Conservation (phyloP, 2,888 invertebrate genomes). For the Leuctra nigra region DNA sequence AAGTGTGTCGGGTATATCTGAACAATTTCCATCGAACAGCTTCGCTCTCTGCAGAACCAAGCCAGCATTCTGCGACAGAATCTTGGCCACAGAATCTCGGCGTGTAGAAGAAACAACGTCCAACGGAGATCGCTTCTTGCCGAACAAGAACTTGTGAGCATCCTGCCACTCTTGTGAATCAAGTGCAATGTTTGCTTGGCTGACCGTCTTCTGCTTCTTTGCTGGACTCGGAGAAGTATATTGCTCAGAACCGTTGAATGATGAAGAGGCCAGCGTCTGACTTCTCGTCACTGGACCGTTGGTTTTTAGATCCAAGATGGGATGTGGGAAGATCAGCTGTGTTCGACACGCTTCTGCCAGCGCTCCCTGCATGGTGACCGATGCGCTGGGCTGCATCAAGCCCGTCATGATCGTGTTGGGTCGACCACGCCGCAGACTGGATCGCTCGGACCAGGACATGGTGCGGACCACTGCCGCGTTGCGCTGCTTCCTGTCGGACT, state of each 20-base stretch:
- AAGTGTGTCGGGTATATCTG: not conserved
- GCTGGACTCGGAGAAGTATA: constrained; percentile 21
- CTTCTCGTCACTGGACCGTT: constrained; percentile 26
- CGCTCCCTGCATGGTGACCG: not conserved
- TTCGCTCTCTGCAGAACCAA: constrained; percentile 74
- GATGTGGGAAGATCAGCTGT: not conserved
- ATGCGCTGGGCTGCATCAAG: constrained; percentile 34
- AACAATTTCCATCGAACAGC: constrained; percentile 52
- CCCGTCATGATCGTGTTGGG: constrained; percentile 45
- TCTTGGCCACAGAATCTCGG: constrained; percentile 63
- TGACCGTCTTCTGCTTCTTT: constrained; percentile 9
- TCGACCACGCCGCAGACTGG: constrained; percentile 47
- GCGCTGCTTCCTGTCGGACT: constrained; percentile 36
- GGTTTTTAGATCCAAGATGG: not conserved
- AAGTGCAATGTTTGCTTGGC: not conserved
- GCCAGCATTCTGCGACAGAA: constrained; percentile 68
- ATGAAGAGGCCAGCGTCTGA: constrained; percentile 25
- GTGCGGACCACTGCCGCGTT: constrained; percentile 1
- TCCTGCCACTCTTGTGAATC: constrained; percentile 36
- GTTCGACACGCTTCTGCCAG: too few species aligned
- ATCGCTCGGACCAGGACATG: constrained; percentile 47
- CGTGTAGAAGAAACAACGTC: constrained; percentile 40
- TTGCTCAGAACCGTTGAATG: constrained; percentile 28
- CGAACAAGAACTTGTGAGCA: constrained; percentile 41
- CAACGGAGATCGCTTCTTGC: constrained; percentile 32